Percentiles rank a stretch among this genome's conserved stretches.
These are phyloP conservation scores for Darevskia nairensis DNA, from an alignment of 2,797 vertebrate species.

Conservation along the genomic window DNA sequence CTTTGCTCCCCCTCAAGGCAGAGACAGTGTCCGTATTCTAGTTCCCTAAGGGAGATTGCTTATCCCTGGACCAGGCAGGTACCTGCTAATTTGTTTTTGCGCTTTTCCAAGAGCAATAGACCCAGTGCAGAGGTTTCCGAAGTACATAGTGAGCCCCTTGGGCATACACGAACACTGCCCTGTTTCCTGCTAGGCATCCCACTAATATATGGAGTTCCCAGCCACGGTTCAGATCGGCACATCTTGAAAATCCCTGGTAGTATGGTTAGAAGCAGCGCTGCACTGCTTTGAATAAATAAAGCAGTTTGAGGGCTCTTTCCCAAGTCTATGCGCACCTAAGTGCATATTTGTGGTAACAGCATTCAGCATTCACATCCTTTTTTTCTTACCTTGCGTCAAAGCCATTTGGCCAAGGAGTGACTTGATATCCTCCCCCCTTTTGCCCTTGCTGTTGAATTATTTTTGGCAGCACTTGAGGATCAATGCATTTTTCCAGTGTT, in stretches of 20 bases:
- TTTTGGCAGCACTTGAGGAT: conserved; percentile 8
- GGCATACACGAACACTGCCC: neutral
- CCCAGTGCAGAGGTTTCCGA: neutral
- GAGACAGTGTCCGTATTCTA: neutral
- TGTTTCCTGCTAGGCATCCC: neutral
- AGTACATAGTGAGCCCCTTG: neutral
- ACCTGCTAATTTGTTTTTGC: neutral
- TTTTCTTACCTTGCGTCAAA: neutral
- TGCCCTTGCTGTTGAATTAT: neutral
- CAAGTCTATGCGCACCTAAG: neutral
- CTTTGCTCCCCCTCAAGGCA: neutral
- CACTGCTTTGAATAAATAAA: neutral
- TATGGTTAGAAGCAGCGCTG: neutral
- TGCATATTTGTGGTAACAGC: neutral
- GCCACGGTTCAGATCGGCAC: neutral
- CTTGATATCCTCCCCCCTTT: neutral
- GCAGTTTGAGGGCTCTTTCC: neutral
- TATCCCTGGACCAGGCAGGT: neutral
- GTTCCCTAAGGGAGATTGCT: conserved; percentile 10
- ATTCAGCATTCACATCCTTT: neutral
- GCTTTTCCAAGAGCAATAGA: conserved; percentile 6
- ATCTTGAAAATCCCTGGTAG: neutral
- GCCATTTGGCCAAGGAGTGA: neutral
- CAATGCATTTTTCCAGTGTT: conserved; percentile 5
- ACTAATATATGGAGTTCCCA: neutral